A percentile compares a stretch with the other conserved stretches of the same genome.
phyloP scores from a whole-genome alignment of 2,113 vertebrate species.

The Peromyscus maniculatus region DNA sequence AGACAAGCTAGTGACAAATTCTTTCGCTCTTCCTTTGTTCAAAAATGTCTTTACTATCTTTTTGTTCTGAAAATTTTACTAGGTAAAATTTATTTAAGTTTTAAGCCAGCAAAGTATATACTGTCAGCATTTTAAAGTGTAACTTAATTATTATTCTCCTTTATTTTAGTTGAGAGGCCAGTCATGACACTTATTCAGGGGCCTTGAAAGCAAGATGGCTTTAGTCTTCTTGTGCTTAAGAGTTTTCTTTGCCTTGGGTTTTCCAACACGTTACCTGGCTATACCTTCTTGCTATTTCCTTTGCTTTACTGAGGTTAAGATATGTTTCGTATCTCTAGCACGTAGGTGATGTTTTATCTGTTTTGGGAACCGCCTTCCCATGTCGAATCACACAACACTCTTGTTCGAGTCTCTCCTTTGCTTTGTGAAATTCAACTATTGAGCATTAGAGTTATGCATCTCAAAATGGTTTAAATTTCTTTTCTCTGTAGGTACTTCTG shows the following conservation, averaged over 20 bases:
- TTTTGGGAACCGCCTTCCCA: neutral
- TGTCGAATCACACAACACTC: neutral
- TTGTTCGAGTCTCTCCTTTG: neutral
- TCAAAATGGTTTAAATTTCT: neutral
- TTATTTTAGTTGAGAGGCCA: neutral
- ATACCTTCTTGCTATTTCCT: neutral
- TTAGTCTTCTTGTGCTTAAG: neutral
- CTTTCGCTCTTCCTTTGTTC: neutral
- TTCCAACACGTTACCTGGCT: neutral
- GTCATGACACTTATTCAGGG: neutral
- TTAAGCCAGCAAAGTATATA: neutral
- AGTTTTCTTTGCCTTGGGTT: neutral
- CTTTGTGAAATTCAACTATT: neutral
- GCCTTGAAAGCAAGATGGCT: neutral
- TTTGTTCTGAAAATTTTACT: neutral
- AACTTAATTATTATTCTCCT: neutral
- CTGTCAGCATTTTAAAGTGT: neutral
- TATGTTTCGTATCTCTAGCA: neutral
- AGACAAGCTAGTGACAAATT: neutral
- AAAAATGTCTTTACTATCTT: neutral
- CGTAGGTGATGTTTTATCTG: neutral
- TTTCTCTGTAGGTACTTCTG: neutral
- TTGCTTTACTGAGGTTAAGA: neutral
- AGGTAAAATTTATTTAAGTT: slow-evolving; percentile 2
- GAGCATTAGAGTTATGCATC: neutral